Conservation (phyloP, 2,113 vertebrate genomes). For the Poecile atricapillus region DNA sequence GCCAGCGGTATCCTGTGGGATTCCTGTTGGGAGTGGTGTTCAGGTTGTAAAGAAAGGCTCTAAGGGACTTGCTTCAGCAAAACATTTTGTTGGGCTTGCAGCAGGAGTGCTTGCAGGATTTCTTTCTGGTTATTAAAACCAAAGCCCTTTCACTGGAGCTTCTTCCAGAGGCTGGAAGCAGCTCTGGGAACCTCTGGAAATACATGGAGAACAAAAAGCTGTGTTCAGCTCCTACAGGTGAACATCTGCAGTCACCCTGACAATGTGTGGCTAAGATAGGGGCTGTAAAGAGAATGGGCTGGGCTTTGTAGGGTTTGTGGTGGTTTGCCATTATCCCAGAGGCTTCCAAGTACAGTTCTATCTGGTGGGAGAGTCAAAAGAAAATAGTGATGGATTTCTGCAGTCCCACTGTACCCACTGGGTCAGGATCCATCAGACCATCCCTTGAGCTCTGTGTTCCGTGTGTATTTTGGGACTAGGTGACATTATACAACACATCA, state of each 20-base stretch:
- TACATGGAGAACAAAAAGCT: background rate
- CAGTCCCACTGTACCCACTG: background rate
- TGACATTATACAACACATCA: background rate
- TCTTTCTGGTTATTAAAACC: background rate
- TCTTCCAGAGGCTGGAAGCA: background rate
- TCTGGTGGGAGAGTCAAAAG: background rate
- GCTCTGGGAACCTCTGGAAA: background rate
- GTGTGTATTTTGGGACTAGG: background rate
- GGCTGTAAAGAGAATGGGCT: background rate
- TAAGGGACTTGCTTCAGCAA: background rate
- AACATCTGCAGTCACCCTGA: background rate
- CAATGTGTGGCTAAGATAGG: rapidly evolving
- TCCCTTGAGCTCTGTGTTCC: background rate
- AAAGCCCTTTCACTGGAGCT: background rate
- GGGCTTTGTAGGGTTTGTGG: background rate
- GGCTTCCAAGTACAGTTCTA: background rate
- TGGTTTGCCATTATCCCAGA: too few relatives aligned
- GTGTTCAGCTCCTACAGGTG: background rate
- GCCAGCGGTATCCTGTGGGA: background rate
- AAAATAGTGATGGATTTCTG: background rate
- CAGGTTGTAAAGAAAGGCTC: background rate
- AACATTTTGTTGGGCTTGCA: background rate
- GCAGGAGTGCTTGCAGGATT: rapidly evolving
- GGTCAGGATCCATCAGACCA: background rate
- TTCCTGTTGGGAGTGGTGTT: background rate